phyloP scores from a whole-genome alignment of 2,797 vertebrate genomes.

The Glyptemys insculpta region DNA sequence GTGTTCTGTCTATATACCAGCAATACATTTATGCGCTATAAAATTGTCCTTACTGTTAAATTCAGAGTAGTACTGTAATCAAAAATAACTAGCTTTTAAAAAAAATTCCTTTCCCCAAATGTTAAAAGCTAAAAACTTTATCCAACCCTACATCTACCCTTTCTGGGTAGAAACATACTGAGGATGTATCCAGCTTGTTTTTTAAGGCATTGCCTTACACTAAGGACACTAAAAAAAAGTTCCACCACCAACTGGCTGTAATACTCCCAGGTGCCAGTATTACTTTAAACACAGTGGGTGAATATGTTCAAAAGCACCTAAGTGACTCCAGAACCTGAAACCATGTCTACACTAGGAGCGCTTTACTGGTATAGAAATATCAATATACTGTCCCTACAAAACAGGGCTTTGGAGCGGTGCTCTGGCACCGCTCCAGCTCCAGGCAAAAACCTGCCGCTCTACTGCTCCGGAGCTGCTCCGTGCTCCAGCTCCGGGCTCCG shows the following conservation, averaged over 20 bases:
- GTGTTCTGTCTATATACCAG: not conserved
- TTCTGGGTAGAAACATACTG: not conserved
- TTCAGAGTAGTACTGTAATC: not conserved
- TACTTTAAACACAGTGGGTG: not conserved
- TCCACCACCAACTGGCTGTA: not conserved
- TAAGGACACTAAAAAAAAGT: not conserved
- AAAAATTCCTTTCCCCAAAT: not conserved
- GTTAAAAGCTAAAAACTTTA: not conserved
- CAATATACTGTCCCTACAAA: no score
- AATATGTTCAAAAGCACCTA: not conserved
- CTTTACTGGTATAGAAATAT: no score
- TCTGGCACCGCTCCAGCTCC: no score
- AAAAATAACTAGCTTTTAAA: not conserved
- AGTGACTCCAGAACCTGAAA: no score
- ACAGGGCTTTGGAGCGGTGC: no score
- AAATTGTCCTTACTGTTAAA: not conserved
- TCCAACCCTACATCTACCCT: not conserved
- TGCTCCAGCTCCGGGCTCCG: no score
- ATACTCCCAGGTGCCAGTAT: not conserved
- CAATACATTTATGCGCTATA: not conserved
- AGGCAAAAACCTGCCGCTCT: no score
- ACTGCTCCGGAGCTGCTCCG: no score
- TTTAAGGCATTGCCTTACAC: not conserved
- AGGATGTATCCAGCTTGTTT: not conserved
- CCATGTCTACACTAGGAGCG: no score